A percentile compares a stretch with the other conserved stretches of the same genome.
Conservation (phyloP, 1,140 invertebrate species). For the Lineus longissimus region DNA sequence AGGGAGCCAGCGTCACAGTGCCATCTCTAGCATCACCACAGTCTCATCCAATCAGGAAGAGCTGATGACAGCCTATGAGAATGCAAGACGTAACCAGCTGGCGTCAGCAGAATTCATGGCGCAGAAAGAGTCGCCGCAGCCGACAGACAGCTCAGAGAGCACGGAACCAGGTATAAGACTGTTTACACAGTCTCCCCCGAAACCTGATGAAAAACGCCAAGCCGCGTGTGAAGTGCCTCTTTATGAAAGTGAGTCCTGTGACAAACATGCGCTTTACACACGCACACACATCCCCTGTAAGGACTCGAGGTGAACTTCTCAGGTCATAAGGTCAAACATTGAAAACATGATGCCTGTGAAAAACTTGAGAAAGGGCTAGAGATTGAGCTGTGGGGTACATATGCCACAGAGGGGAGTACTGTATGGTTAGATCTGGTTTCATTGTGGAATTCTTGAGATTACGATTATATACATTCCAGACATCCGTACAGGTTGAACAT, state of each 20-base stretch:
- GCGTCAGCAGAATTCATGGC: not conserved
- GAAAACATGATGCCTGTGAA: no score
- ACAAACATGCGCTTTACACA: not conserved
- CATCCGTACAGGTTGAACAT: no score
- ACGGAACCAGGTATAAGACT: constrained; percentile 54
- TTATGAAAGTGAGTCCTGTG: constrained; percentile 31
- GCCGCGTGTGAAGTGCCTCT: constrained; percentile 49
- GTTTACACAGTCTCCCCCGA: constrained; percentile 54
- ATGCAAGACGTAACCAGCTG: constrained; percentile 38
- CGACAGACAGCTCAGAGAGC: constrained; percentile 43
- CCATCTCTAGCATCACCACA: constrained; percentile 48
- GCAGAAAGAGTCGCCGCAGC: constrained; percentile 29
- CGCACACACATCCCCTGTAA: not conserved
- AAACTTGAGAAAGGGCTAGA: no score
- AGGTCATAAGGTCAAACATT: not conserved
- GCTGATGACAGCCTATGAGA: constrained; percentile 51
- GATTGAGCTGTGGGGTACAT: no score
- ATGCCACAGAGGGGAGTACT: no score
- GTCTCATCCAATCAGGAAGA: constrained; percentile 54
- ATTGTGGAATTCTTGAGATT: no score
- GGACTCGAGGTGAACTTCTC: not conserved
- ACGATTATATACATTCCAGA: no score
- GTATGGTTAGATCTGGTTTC: no score
- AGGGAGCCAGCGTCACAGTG: constrained; percentile 44
- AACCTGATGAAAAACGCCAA: constrained; percentile 53